These are phyloP conservation scores for Drosophila glabriapex DNA, from an alignment of 2,888 invertebrate genomes.

Conservation along the genomic window DNA sequence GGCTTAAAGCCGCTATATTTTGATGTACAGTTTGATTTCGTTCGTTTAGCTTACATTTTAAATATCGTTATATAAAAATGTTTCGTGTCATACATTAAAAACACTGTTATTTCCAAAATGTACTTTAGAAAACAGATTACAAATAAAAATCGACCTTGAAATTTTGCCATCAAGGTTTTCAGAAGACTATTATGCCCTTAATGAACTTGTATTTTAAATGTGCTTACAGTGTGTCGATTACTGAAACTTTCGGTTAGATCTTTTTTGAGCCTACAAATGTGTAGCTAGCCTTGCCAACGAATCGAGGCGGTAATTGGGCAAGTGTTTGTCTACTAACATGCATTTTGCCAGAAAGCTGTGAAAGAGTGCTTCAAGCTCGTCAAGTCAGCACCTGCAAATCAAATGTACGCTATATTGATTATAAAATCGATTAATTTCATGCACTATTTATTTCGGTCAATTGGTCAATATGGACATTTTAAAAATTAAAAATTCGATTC, in stretches of 20 bases:
- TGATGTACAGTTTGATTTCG: background rate
- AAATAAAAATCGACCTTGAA: background rate
- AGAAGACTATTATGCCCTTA: too few relatives aligned
- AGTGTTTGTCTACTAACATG: background rate
- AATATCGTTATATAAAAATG: background rate
- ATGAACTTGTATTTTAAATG: background rate
- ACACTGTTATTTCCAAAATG: background rate
- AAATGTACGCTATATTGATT: background rate
- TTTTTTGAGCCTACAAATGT: background rate
- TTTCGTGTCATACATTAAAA: background rate
- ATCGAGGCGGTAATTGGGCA: background rate
- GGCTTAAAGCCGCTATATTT: background rate
- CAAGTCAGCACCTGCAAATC: background rate
- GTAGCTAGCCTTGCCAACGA: background rate
- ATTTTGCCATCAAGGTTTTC: background rate
- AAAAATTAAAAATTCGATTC: conserved; percentile 1
- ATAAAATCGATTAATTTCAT: background rate
- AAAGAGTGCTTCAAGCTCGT: background rate
- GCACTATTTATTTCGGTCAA: background rate
- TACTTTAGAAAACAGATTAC: background rate
- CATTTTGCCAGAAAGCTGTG: background rate
- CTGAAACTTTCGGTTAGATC: too few relatives aligned
- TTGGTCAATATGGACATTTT: background rate
- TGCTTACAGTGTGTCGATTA: background rate
- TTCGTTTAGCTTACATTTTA: background rate